Base-by-base conservation (phyloP, 2,888 invertebrate species). In the Digitonthophagus gazella region DNA sequence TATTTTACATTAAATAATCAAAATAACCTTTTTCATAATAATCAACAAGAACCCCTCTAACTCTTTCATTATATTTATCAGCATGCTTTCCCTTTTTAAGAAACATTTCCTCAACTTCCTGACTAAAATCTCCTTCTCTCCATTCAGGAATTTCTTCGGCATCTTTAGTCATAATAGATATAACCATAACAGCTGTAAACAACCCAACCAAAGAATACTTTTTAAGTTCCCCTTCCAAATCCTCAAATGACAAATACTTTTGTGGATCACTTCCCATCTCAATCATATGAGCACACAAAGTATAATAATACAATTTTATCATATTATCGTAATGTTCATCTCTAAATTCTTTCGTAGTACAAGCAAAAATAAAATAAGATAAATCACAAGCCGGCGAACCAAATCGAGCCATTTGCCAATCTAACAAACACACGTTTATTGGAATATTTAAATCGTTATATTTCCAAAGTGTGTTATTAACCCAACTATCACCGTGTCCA, bases 401-500 rank as follows among this genome's bases (percentile, higher is more conserved):
- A 19, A 18, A 67, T 6, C 64, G 22, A 2, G 67, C 54, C 22
- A 69, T n/a, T 64, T 69, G 67, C n/a, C 63, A 69, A 54, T 69
- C 69, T 15, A 69, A 20, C n/a, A 69, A 22, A 19, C 67, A 69
- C 8, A 67, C 61, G 8, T 61, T 58, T 6, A 20, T 54, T 6
- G 66, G 69, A 4, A 6, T 1, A n/a, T 18, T 22, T 14, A 22
- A 58, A 8, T 58, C 15, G 14, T 16, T 28, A 4, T 77, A 78
- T 58, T 75, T 75, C 65, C 76, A 78, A 6, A 78, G 66, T 61
- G 77, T 71, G 67, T 78, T 78, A 65, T 76, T 75, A 4, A 73
- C 71, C 74, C 75, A 76, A 64, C 74, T 75, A 72, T 78, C 77
- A 14, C 76, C 76, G 65, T 78, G 78, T 15, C 74, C 70, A 18